phyloP scores from a whole-genome alignment of 1,140 invertebrate species.

The Pinna nobilis region DNA sequence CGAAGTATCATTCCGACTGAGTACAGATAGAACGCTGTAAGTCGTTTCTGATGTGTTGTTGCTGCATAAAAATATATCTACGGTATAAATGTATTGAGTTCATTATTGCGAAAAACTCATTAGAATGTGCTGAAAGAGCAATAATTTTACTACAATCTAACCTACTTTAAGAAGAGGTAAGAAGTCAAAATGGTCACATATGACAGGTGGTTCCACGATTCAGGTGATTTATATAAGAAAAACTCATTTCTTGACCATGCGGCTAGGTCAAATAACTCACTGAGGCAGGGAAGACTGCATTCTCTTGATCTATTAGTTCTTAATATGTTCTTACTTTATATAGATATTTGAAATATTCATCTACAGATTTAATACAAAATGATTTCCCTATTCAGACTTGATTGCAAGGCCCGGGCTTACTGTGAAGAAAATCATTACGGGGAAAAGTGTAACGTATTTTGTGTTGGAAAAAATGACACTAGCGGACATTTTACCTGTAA shows the following conservation, averaged over 20 bases:
- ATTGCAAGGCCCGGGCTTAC: conserved; percentile 37
- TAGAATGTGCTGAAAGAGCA: background rate
- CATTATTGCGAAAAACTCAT: background rate
- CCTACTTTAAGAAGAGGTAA: background rate
- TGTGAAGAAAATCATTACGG: conserved; percentile 54
- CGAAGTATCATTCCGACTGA: background rate
- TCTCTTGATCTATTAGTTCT: too few species aligned
- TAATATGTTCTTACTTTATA: background rate
- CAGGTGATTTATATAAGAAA: too few species aligned
- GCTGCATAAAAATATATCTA: background rate
- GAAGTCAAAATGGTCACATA: too few species aligned
- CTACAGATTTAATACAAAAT: background rate
- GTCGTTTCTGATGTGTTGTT: background rate
- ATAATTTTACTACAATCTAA: background rate
- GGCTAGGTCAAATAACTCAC: too few species aligned
- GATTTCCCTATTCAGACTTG: conserved; percentile 35
- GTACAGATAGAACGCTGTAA: conserved; percentile 11
- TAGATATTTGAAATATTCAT: background rate
- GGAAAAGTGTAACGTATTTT: conserved; percentile 41
- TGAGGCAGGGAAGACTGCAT: background rate
- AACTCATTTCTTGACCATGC: too few species aligned
- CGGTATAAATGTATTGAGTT: background rate
- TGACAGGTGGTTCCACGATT: too few species aligned
- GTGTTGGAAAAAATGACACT: conserved; percentile 31
- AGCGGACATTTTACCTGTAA: conserved; percentile 42